Conservation (phyloP, 64 coral and sea anemone genomes). For the Acropora yongei region DNA sequence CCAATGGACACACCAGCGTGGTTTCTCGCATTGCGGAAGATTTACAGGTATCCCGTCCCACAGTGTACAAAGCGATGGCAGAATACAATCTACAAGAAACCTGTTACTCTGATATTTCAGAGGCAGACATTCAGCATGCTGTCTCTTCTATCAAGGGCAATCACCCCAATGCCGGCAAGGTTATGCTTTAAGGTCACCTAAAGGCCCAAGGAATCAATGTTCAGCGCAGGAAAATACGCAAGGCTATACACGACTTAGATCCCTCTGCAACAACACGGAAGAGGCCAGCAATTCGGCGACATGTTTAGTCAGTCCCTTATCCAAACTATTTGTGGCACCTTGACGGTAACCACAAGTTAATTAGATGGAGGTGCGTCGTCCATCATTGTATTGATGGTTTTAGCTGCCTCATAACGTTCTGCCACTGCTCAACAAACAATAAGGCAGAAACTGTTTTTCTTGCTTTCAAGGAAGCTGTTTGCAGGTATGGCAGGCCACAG, state of each 20-base stretch:
- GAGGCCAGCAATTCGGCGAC: conserved; percentile 35
- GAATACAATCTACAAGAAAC: neutral
- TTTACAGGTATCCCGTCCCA: neutral
- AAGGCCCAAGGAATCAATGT: conserved; percentile 27
- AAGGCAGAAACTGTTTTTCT: conserved; percentile 17
- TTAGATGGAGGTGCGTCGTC: conserved; percentile 60
- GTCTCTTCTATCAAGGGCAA: conserved; percentile 13
- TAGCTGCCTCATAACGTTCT: conserved; percentile 53
- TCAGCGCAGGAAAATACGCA: conserved; percentile 18
- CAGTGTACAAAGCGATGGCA: conserved; percentile 4
- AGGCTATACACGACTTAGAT: conserved; percentile 40
- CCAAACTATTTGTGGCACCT: conserved; percentile 70
- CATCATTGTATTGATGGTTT: conserved; percentile 66
- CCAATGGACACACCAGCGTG: no score
- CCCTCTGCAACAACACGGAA: neutral
- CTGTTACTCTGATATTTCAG: neutral
- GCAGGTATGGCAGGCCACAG: conserved; percentile 30
- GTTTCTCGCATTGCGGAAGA: neutral
- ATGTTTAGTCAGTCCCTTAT: conserved; percentile 44
- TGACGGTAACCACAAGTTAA: conserved; percentile 76
- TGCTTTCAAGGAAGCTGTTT: conserved; percentile 1
- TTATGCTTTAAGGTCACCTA: conserved; percentile 55
- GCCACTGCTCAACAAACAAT: conserved; percentile 42
- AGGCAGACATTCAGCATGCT: neutral
- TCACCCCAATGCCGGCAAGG: conserved; percentile 61